These are phyloP conservation scores for Cerastis leucographa DNA, from an alignment of 2,888 invertebrate species.

Conservation along the genomic window DNA sequence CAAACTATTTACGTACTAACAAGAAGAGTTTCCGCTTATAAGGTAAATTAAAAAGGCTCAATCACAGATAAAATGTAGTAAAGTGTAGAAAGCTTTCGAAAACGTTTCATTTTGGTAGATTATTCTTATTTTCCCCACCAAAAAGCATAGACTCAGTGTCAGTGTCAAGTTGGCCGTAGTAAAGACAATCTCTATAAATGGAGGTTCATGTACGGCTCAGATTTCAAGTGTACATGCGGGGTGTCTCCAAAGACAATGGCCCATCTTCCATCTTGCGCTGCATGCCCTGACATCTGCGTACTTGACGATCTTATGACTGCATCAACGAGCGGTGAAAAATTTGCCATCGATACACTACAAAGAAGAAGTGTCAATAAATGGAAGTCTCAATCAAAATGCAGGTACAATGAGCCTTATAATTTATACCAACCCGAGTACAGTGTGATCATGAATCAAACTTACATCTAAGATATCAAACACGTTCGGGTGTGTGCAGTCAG, in stretches of 20 bases:
- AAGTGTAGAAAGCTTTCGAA: neutral
- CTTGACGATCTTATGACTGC: too few species aligned
- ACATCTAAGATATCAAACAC: neutral
- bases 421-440: neutral
- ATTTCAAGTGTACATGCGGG: too few species aligned
- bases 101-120: too few species aligned
- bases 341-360: too few species aligned
- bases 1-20: neutral
- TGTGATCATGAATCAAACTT: neutral
- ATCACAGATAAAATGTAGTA: neutral
- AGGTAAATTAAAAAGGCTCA: neutral
- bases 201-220: too few species aligned
- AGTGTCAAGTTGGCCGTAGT: too few species aligned
- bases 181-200: too few species aligned
- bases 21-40: neutral
- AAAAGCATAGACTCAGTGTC: neutral
- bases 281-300: too few species aligned
- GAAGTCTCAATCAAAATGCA: neutral
- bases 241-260: too few species aligned
- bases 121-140: neutral
- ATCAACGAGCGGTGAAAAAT: too few species aligned
- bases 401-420: neutral
- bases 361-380: neutral
- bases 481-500: neutral
- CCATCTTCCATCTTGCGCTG: too few species aligned